A percentile compares a stretch with the other conserved stretches of the same genome.
Conservation (phyloP, 1,140 invertebrate species). For the Cryptotermes secundus region DNA sequence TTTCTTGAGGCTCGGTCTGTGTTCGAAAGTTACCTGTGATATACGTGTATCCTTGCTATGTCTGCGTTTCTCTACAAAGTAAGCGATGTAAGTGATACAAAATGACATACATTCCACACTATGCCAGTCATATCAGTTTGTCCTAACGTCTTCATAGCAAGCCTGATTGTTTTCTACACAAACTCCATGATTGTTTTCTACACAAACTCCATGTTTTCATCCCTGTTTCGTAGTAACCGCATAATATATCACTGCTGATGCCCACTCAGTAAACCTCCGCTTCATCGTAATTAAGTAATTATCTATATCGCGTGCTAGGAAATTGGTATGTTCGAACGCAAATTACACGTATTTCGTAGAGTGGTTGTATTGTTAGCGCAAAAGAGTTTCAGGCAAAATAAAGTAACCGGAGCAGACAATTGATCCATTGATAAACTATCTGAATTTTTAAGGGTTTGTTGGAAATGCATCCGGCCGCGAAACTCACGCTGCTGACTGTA, state of each 20-base stretch:
- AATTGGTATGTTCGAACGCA: neutral
- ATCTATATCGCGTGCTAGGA: neutral
- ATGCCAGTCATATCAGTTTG: too few relatives aligned
- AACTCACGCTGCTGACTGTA: too few relatives aligned
- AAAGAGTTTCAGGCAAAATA: neutral
- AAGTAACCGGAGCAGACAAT: neutral
- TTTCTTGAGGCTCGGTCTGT: too few relatives aligned
- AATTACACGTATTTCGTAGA: neutral
- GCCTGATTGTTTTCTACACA: too few relatives aligned
- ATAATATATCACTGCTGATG: neutral
- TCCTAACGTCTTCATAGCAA: too few relatives aligned
- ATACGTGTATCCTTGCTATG: too few relatives aligned
- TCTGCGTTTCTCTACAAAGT: too few relatives aligned
- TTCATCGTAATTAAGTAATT: conserved; percentile 7
- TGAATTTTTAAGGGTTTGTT: neutral
- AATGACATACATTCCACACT: too few relatives aligned
- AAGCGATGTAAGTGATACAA: too few relatives aligned
- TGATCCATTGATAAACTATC: neutral
- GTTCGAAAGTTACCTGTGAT: too few relatives aligned
- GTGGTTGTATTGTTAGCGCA: neutral
- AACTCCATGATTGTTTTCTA: too few relatives aligned
- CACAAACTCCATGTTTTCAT: too few relatives aligned
- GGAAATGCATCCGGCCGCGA: neutral
- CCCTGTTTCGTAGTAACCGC: neutral
- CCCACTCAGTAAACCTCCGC: neutral